phyloP scores from a whole-genome alignment of 2,797 vertebrate genomes.

The Trematomus bernacchii region DNA sequence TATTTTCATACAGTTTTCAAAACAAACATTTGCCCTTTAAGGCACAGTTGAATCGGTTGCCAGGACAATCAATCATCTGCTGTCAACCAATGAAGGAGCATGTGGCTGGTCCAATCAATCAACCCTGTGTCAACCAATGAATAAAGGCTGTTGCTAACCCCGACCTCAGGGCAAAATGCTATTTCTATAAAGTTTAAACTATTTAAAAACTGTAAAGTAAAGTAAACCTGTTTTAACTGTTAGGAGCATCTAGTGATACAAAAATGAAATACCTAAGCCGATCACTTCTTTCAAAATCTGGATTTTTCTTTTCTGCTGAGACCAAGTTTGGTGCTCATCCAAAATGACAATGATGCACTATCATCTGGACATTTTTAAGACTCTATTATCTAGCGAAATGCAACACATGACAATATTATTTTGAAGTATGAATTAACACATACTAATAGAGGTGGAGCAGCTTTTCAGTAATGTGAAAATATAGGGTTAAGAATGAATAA shows the following conservation, averaged over 20 bases:
- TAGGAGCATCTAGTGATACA: background rate
- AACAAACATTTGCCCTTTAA: slow-evolving; percentile 62
- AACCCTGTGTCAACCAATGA: slow-evolving; percentile 54
- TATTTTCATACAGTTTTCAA: slow-evolving; percentile 22
- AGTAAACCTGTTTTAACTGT: slow-evolving; percentile 14
- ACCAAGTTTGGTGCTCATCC: background rate
- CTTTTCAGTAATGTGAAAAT: background rate
- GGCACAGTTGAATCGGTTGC: slow-evolving; percentile 40
- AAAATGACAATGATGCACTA: background rate
- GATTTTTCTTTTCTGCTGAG: background rate
- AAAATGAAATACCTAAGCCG: background rate
- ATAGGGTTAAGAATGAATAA: background rate
- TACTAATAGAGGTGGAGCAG: background rate
- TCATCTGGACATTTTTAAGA: background rate
- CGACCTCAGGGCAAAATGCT: slow-evolving; percentile 17
- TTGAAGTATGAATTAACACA: too few relatives aligned
- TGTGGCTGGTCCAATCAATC: slow-evolving; percentile 62
- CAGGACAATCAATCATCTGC: slow-evolving; percentile 58
- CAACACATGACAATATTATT: background rate
- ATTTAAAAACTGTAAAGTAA: slow-evolving; percentile 17
- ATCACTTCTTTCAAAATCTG: slow-evolving; percentile 12
- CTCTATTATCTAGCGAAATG: background rate
- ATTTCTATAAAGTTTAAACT: slow-evolving; percentile 43
- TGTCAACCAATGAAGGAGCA: slow-evolving; percentile 58
- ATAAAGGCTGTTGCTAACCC: slow-evolving; percentile 24